Evolutionary conservation across 2,113 vertebrate genomes (phyloP).

Genomic region (Ameiurus melas): DNA sequence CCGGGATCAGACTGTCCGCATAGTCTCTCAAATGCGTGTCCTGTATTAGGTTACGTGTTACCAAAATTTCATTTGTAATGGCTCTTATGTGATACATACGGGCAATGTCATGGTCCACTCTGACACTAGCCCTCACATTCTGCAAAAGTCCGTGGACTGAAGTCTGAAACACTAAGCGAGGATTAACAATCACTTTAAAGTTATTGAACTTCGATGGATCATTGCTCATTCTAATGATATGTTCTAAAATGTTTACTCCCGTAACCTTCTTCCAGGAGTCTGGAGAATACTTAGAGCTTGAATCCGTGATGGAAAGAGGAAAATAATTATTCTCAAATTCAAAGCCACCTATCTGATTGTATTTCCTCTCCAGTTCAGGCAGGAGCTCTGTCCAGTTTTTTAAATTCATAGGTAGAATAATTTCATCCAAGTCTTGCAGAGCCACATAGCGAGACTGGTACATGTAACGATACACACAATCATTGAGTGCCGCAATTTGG

Average conservation of each 20-base stretch:
- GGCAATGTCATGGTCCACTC: slow-evolving; percentile 47
- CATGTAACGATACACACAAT: no score
- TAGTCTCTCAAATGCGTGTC: slow-evolving; percentile 53
- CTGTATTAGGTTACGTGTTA: background rate
- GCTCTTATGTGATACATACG: slow-evolving; percentile 59
- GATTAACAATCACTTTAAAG: slow-evolving; percentile 63
- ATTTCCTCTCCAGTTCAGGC: no score
- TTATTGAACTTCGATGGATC: rapidly evolving
- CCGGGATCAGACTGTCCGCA: background rate
- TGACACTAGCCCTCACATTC: rapidly evolving
- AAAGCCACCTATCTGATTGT: slow-evolving; percentile 58
- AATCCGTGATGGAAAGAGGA: background rate
- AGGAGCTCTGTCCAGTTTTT: no score
- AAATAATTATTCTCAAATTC: slow-evolving; percentile 73
- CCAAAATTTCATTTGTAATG: rapidly evolving
- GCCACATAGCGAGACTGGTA: no score
- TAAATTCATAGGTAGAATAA: no score
- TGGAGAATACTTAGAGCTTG: background rate
- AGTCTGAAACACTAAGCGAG: slow-evolving; percentile 41
- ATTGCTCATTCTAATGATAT: slow-evolving; percentile 58
- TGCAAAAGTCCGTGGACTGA: slow-evolving; percentile 58
- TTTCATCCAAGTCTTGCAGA: no score
- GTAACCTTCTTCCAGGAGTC: slow-evolving; percentile 57
- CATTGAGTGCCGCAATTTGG: no score
- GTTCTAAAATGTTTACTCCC: slow-evolving; percentile 70